Conservation (phyloP, 1,140 invertebrate genomes). For the Sinella curviseta region DNA sequence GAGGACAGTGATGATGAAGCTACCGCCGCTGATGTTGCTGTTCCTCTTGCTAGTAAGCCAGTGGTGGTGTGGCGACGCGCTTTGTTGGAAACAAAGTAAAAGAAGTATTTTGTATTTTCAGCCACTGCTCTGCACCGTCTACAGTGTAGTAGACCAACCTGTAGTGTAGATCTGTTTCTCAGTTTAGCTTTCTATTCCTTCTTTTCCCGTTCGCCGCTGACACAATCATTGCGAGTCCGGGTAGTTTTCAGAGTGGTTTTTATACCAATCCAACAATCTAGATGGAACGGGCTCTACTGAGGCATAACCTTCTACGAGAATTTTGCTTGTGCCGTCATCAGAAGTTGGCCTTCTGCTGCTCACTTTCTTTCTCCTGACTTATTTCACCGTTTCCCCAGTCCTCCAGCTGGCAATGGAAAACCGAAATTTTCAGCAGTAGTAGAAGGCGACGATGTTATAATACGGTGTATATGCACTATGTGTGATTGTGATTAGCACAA, state of each 20-base stretch:
- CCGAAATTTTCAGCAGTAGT: too few relatives aligned
- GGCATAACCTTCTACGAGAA: neutral
- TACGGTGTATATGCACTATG: too few relatives aligned
- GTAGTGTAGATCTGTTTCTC: neutral
- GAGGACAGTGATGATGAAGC: neutral
- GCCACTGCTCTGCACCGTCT: neutral
- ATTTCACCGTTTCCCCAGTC: neutral
- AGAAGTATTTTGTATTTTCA: neutral
- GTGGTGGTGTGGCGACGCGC: neutral
- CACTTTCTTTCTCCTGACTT: slow-evolving; percentile 2
- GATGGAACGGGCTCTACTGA: neutral
- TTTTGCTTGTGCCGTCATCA: neutral
- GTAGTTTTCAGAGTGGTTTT: neutral
- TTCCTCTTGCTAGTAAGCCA: neutral
- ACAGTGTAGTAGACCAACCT: neutral
- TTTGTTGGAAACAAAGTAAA: slow-evolving; percentile 1
- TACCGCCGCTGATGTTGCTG: neutral
- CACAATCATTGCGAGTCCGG: slow-evolving; percentile 5
- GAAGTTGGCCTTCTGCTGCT: neutral
- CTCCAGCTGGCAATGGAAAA: too few relatives aligned
- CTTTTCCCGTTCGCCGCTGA: slow-evolving; percentile 1
- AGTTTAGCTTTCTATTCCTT: neutral
- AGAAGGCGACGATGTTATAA: too few relatives aligned
- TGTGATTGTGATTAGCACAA: too few relatives aligned
- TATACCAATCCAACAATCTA: neutral